phyloP scores from a whole-genome alignment of 1,140 invertebrate species.

The Drosophila malerkotliana region DNA sequence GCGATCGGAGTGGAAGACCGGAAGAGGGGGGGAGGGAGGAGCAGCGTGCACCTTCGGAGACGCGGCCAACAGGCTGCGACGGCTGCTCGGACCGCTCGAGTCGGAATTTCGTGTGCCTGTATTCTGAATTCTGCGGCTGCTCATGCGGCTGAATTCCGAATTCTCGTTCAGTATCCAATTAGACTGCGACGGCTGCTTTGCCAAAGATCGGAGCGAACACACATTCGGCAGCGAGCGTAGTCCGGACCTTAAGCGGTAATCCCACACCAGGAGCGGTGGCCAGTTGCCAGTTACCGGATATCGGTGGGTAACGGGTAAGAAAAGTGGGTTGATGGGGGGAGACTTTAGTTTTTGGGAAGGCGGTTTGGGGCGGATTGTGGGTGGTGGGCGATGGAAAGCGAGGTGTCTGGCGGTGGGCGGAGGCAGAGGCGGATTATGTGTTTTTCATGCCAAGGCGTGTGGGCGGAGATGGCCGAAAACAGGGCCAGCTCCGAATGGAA shows the following conservation, averaged over 20 bases:
- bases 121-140: constrained; percentile 22
- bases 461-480: not conserved
- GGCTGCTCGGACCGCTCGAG: constrained; percentile 75
- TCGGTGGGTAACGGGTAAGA: not conserved
- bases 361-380: too few relatives aligned
- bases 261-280: constrained; percentile 10
- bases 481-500: constrained; percentile 20
- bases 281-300: constrained; percentile 7
- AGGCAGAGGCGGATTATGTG: constrained; percentile 16
- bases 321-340: not conserved
- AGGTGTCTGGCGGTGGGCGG: not conserved
- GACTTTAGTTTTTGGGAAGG: too few relatives aligned
- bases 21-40: not conserved
- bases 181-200: constrained; percentile 74
- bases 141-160: constrained; percentile 63
- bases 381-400: not conserved
- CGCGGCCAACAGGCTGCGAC: constrained; percentile 73
- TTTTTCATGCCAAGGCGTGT: constrained; percentile 15
- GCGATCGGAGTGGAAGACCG: not conserved
- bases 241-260: constrained; percentile 2
- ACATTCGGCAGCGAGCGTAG: not conserved
- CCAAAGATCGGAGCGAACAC: constrained; percentile 30
- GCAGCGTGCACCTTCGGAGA: constrained; percentile 34
- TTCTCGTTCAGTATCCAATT: constrained; percentile 80
- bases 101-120: constrained; percentile 40